These are phyloP conservation scores for Uria aalge DNA, from an alignment of 2,113 vertebrate species.

Conservation along the genomic window DNA sequence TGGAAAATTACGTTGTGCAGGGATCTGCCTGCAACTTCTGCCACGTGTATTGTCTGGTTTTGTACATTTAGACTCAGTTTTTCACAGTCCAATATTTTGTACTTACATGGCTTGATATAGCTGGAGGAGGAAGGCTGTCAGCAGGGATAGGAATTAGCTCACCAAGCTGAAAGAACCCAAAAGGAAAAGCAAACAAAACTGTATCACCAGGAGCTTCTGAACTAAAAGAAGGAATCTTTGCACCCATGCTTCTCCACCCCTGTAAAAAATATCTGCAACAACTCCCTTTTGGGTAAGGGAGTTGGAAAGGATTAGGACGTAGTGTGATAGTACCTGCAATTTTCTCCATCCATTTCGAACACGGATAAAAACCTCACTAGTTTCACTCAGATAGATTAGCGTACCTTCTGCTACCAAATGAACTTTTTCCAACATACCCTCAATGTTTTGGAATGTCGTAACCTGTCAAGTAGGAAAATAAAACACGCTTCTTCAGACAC, in stretches of 20 bases:
- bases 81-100: background rate
- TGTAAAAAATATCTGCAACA: background rate
- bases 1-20: background rate
- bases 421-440: constrained; percentile 82
- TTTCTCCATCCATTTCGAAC: constrained; percentile 92
- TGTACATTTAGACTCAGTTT: background rate
- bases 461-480: constrained; percentile 69
- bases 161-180: constrained; percentile 80
- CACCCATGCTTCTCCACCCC: background rate
- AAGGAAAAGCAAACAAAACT: background rate
- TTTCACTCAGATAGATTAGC: constrained; percentile 79
- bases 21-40: background rate
- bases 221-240: background rate
- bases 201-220: background rate
- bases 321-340: constrained; percentile 79
- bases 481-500: background rate
- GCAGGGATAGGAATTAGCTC: constrained; percentile 83
- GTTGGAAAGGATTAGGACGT: background rate
- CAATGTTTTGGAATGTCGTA: constrained; percentile 75
- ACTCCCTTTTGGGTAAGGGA: background rate
- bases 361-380: constrained; percentile 86
- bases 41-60: background rate
- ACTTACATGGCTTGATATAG: constrained; percentile 76
- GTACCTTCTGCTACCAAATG: constrained; percentile 83
- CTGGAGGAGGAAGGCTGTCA: constrained; percentile 77